Evolutionary conservation across 2,113 vertebrate species (phyloP), one percentile per base, ranked within the genome.

Genomic region (Euleptes europaea): DNA sequence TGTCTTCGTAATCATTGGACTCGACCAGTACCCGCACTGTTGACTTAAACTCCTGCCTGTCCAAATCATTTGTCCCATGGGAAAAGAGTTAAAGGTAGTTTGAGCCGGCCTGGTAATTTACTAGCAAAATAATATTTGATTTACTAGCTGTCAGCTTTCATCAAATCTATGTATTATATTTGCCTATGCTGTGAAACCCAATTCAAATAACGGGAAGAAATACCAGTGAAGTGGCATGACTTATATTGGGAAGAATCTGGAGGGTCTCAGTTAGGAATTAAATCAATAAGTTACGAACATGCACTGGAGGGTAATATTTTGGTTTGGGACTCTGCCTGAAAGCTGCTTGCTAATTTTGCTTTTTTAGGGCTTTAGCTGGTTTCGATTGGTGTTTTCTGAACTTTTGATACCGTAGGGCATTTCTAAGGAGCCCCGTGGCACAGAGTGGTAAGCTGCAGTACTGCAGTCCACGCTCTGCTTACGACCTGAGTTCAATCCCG

Each of bases 131-230:
- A 94, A 91, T 89, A 91, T 5, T 85, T 94, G 92, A 95, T 95
- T 94, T 94, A 95, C 92, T 93, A 94, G 91, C 93, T 94, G 94
- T 94, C 94, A 93, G 81, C 85, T 94, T 95, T 94, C 88, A 94
- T 93, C 91, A 92, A 90, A 80, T 89, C 89, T 84, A 73, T 63
- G 33, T 82, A 91, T 86, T 78, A 87, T 57, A 71, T 92, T 94
- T 93, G 91, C 91, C 94, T 90, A 83, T 89, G 84, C 88, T 60
- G 65, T 14, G n/a, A 89, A 84, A 92, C 92, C 73, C 90, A 92
- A 92, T 0, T 89, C 67, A 93, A 90, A 19, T 63, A 87, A 90
- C 90, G 92, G 91, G 87, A 92, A 88, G 72, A 86, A 88, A 88
- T 93, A 69, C 84, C 90, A 80, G 91, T 54, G 85, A 92, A 42